Percentiles rank a stretch among this genome's conserved stretches.
These are phyloP conservation scores for Delphinus delphis DNA, from an alignment of 2,113 vertebrate genomes.

Conservation along the genomic window DNA sequence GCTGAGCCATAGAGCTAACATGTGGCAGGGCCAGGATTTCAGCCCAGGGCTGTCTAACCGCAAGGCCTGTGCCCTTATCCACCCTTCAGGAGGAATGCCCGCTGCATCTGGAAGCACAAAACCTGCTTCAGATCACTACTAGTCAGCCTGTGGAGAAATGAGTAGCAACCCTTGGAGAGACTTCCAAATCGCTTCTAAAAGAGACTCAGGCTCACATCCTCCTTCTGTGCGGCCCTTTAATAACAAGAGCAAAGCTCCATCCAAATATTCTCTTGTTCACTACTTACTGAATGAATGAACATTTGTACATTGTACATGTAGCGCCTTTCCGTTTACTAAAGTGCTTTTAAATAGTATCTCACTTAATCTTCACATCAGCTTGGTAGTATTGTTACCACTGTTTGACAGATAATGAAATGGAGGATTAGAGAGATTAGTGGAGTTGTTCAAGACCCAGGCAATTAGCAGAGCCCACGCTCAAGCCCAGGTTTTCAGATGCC, in stretches of 20 bases:
- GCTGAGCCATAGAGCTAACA: neutral
- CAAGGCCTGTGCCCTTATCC: neutral
- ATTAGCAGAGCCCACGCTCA: neutral
- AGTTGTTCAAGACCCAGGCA: constrained; percentile 1
- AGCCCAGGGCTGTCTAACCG: neutral
- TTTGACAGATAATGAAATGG: neutral
- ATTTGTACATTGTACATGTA: too few relatives aligned
- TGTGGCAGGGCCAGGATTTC: neutral
- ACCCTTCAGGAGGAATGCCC: neutral
- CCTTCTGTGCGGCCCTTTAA: neutral
- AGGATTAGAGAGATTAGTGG: constrained; percentile 31
- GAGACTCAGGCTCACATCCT: neutral
- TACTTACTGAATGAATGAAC: neutral
- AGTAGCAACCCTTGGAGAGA: neutral
- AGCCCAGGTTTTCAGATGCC: neutral
- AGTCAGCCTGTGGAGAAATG: neutral
- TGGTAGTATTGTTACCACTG: neutral
- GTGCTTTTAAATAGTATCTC: neutral
- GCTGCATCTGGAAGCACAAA: neutral
- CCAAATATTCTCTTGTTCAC: neutral
- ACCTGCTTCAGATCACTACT: neutral
- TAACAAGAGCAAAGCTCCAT: neutral
- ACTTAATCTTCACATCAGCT: neutral
- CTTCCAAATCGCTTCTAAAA: neutral
- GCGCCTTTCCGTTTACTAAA: neutral